These are phyloP conservation scores for Lagopus muta DNA, from an alignment of 2,113 vertebrate genomes.

Conservation along the genomic window DNA sequence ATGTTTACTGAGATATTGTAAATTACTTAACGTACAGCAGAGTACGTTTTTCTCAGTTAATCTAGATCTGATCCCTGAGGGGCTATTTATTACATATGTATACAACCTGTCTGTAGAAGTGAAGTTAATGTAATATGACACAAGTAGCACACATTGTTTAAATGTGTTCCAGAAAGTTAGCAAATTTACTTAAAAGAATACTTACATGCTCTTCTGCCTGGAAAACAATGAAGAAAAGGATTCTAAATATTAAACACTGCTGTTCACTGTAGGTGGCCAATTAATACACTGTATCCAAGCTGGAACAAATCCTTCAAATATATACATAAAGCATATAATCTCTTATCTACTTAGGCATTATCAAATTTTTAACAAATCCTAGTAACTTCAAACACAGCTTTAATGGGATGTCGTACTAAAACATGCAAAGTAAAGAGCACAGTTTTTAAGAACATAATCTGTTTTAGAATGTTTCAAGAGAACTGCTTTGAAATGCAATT, in stretches of 20 bases:
- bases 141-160: conserved; percentile 82
- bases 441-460: conserved; percentile 86
- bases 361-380: conserved; percentile 88
- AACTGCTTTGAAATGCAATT: conserved; percentile 78
- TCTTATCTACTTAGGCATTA: conserved; percentile 88
- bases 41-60: conserved; percentile 77
- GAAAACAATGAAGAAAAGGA: conserved; percentile 69
- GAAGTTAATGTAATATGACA: conserved; percentile 84
- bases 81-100: conserved; percentile 84
- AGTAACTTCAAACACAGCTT: conserved; percentile 85
- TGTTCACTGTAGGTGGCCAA: conserved; percentile 87
- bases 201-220: conserved; percentile 76
- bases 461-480: conserved; percentile 82
- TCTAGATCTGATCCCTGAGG: conserved; percentile 81
- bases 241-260: conserved; percentile 81
- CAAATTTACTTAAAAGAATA: conserved; percentile 79
- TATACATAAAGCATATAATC: conserved; percentile 86
- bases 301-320: conserved; percentile 84
- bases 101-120: conserved; percentile 82
- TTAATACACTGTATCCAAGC: conserved; percentile 82
- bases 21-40: conserved; percentile 78
- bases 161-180: conserved; percentile 84
- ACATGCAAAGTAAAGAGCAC: conserved; percentile 82
- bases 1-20: conserved; percentile 79
- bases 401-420: conserved; percentile 83